A percentile compares a stretch with the other conserved stretches of the same genome.
Evolutionary conservation across 2,888 invertebrate genomes (phyloP).

Genomic region (Calliscelio sp.): DNA sequence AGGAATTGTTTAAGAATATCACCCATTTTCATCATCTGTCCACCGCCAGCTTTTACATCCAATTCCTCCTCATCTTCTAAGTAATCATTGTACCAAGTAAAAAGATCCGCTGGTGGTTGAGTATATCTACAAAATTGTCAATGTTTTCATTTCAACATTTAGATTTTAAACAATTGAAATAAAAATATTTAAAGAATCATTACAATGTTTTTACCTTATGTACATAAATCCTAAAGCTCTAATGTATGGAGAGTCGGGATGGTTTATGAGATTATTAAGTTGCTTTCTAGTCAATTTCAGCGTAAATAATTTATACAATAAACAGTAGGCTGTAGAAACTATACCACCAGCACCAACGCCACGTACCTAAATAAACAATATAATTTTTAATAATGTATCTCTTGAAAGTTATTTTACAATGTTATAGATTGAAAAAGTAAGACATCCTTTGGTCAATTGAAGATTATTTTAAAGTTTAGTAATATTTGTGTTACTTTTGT

Average conservation of each 20-base stretch:
- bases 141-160: background rate
- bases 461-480: too few species aligned
- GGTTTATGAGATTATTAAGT: slow-evolving; percentile 97
- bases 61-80: slow-evolving; percentile 98
- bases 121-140: slow-evolving; percentile 90
- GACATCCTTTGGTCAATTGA: too few species aligned
- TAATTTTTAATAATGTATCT: slow-evolving; percentile 8
- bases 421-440: too few species aligned
- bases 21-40: slow-evolving; percentile 96
- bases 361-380: slow-evolving; percentile 89
- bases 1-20: slow-evolving; percentile 97
- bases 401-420: too few species aligned
- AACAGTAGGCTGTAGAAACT: slow-evolving; percentile 99
- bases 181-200: too few species aligned
- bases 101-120: slow-evolving; percentile 97
- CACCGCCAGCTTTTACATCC: slow-evolving; percentile 99
- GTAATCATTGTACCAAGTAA: slow-evolving; percentile 99
- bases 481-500: too few species aligned
- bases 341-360: slow-evolving; percentile 99
- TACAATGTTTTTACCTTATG: slow-evolving; percentile 87
- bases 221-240: slow-evolving; percentile 96
- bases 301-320: slow-evolving; percentile 99
- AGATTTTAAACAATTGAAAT: background rate
- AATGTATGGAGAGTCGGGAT: slow-evolving; percentile 98
- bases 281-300: slow-evolving; percentile 98